Conservation (phyloP, 1,140 invertebrate genomes). For the Cyclargus thomasi region DNA sequence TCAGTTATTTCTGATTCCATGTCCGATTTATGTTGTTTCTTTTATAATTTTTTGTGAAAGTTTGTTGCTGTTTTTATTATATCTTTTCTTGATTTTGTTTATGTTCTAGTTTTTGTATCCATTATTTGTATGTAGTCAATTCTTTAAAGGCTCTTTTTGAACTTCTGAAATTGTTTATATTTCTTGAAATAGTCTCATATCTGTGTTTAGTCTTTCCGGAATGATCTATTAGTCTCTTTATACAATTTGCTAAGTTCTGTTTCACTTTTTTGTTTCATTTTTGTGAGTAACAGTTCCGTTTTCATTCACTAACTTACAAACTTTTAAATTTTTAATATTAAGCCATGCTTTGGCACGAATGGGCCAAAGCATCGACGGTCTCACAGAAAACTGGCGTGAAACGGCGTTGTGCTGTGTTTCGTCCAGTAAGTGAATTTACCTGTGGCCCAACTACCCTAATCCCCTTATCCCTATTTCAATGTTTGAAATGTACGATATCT, state of each 20-base stretch:
- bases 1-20: too few relatives aligned
- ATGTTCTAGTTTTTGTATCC: conserved; percentile 31
- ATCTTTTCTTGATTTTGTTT: conserved; percentile 29
- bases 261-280: conserved; percentile 25
- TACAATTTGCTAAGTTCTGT: conserved; percentile 32
- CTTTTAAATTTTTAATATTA: too few relatives aligned
- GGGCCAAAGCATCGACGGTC: too few relatives aligned
- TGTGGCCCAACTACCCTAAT: too few relatives aligned
- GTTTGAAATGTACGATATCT: too few relatives aligned
- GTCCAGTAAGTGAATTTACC: too few relatives aligned
- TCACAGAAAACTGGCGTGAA: too few relatives aligned
- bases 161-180: conserved; percentile 30
- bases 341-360: too few relatives aligned
- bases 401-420: too few relatives aligned
- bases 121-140: conserved; percentile 30
- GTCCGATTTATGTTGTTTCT: conserved; percentile 19
- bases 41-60: conserved; percentile 31
- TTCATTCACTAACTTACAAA: too few relatives aligned
- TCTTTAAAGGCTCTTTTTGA: conserved; percentile 32
- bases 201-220: conserved; percentile 35
- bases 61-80: conserved; percentile 30
- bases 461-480: too few relatives aligned
- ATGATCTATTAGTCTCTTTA: conserved; percentile 32
- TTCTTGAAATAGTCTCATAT: conserved; percentile 31
- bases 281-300: too few relatives aligned